Evolutionary conservation across 2,888 invertebrate genomes (phyloP), one percentile per base, ranked within the genome.

Genomic region (Stenoptilia bipunctidactyla): DNA sequence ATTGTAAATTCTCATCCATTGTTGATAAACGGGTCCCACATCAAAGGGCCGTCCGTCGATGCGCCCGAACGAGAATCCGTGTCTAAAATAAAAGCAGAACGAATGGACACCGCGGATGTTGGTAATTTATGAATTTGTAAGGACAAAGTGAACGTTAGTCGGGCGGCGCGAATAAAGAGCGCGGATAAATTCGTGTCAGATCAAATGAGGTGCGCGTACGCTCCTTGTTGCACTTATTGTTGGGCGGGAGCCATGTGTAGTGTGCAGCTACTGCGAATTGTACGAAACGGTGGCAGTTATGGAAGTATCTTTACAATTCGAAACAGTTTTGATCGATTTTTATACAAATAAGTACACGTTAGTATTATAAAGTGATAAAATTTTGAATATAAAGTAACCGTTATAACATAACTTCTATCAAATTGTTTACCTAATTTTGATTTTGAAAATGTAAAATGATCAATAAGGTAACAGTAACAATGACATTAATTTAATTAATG

Each of bases 101-200:
- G 60, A 67, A 68, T 63, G 46, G 41, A 60, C 64, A 62, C 61
- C 56, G 73, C 82, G 82, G 82, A 82, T 80, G 82, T 80, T 65
- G 79, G 77, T 83, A 82, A 83, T 83, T 83, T 83, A 83, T 82
- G 82, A 82, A 82, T 82, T 82, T 80, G 82, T 79, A 75, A 75
- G 71, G 80, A 77, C 79, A 75, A 74, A 72, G 72, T 72, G 80
- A 74, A 66, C 76, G 67, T 65, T 9, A 57, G 48, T 57, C 66
- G 68, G n/a, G 61, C 70, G 64, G 72, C 61, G 70, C 73, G 77
- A 80, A 80, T 79, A 82, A 80, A 75, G 74, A 72, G 72, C 66
- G 71, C 60, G 74, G 75, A 82, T 83, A 83, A 79, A 83, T 83
- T 82, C 68, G 76, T 79, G 80, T 80, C 83, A 82, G 75, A 80